Evolutionary conservation across 2,888 invertebrate species (phyloP).

Genomic region (Chesias legatella): DNA sequence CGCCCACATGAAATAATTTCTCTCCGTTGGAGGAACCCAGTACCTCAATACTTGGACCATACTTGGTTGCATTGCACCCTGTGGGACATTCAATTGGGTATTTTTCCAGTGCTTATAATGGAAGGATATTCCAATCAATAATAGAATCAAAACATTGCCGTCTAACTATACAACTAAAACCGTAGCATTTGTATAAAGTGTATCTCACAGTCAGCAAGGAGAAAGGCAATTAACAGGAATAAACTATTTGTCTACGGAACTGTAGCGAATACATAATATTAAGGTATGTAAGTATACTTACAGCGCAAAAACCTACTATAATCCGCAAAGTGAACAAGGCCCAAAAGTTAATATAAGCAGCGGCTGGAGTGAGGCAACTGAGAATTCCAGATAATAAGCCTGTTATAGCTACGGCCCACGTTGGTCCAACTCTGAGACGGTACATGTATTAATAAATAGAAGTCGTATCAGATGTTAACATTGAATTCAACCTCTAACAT

Average conservation of each 20-base stretch:
- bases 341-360: constrained; percentile 63
- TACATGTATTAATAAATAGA: neutral
- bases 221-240: too few species aligned
- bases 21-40: constrained; percentile 72
- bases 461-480: too few species aligned
- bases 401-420: constrained; percentile 62
- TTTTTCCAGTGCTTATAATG: too few species aligned
- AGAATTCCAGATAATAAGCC: constrained; percentile 60
- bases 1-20: constrained; percentile 73
- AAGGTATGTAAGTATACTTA: constrained; percentile 38
- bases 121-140: too few species aligned
- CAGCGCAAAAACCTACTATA: constrained; percentile 66
- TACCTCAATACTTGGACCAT: constrained; percentile 69
- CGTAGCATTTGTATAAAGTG: too few species aligned
- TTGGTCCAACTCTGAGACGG: constrained; percentile 57
- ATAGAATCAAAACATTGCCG: too few species aligned
- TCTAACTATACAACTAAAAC: too few species aligned
- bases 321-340: constrained; percentile 55
- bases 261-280: too few species aligned
- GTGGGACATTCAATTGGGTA: constrained; percentile 18
- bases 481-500: too few species aligned
- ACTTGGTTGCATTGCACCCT: constrained; percentile 74
- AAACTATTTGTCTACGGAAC: too few species aligned
- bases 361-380: constrained; percentile 59
- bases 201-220: too few species aligned